Evolutionary conservation across 2,888 invertebrate genomes (phyloP), one percentile per base, ranked within the genome.

Genomic region (Calliphora vomitoria): DNA sequence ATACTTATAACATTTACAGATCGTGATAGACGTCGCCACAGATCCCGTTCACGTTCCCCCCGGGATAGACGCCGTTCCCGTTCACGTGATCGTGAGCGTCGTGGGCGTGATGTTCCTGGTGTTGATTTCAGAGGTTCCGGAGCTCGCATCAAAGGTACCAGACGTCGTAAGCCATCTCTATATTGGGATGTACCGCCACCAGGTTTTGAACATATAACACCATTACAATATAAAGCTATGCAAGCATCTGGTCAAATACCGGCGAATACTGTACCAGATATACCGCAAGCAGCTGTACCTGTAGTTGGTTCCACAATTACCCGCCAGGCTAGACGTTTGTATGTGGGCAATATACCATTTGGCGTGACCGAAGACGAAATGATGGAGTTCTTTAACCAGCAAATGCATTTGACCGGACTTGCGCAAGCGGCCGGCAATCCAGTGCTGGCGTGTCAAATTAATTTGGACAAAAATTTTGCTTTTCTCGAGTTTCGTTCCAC

Each of bases 151-250:
- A 90, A 89, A 31, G 89, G 90, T 25, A 97, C 97, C 0, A 95
- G 97, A 86, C 95, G 98, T 89, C 96, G 98, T 91, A 98, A 98
- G 94, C 97, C 97, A 55, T 98, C 98, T n/a, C 94, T 98, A 44
- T 99, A 99, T 93, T 99, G 99, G 99, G 99, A 99, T 95, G 97
- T 99, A 8, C 99, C 99, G 11, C 99, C 99, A 78, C 97, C 98
- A 25, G 99, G 99, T 13, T 99, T 99, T 93, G 99, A 99, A 93
- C 98, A 99, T 93, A 98, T 99, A 91, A 98, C 98, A 13, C 99
- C 99, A n/a, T 94, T 98, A 90, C 99, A 99, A 94, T 97, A 97
- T 91, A 97, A 97, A 92, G 97, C 96, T 86, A 96, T 97, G 97
- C 96, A 96, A 94, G 98, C 98, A 53, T 97, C 98, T 50, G 98